A percentile compares a stretch with the other conserved stretches of the same genome.
Evolutionary conservation across 1,140 invertebrate genomes (phyloP).

Genomic region (Aphaenogaster floridana): DNA sequence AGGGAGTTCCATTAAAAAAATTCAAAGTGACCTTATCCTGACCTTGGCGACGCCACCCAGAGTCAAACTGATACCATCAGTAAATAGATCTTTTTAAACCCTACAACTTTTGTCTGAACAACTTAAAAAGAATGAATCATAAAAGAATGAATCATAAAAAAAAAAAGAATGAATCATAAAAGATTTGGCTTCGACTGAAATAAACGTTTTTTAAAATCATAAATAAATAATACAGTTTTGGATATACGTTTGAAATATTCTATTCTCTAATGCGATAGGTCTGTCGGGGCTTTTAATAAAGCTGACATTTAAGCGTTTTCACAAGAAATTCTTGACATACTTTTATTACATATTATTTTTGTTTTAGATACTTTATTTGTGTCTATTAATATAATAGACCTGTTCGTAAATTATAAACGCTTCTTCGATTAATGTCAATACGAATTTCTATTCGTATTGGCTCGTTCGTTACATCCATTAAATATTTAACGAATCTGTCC

Average conservation of each 20-base stretch:
- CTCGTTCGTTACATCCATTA: background rate
- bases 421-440: background rate
- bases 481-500: background rate
- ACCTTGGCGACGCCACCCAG: too few relatives aligned
- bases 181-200: background rate
- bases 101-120: too few relatives aligned
- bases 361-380: background rate
- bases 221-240: background rate
- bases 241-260: background rate
- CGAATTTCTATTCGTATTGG: background rate
- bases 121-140: background rate
- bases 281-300: background rate
- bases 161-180: background rate
- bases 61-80: too few relatives aligned
- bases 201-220: background rate
- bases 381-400: background rate
- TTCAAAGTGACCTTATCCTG: too few relatives aligned
- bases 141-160: background rate
- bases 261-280: background rate
- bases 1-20: too few relatives aligned
- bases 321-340: background rate
- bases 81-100: too few relatives aligned
- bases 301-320: background rate
- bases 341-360: slow-evolving; percentile 7
- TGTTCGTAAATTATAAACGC: background rate